phyloP scores from a whole-genome alignment of 2,113 vertebrate genomes.

The Neodon shergylaensis region DNA sequence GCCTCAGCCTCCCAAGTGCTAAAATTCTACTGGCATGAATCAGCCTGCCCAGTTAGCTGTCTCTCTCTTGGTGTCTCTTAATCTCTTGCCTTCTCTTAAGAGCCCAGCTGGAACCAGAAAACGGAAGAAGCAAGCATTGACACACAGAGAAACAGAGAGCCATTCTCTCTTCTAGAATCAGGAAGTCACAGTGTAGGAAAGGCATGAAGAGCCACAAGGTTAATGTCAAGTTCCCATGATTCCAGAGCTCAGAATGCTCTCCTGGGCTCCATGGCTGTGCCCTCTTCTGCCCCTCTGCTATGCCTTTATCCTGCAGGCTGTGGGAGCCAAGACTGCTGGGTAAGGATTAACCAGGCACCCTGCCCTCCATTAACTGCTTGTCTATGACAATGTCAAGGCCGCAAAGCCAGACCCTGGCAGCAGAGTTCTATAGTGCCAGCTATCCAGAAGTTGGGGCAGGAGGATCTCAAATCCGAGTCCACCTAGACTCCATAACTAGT shows the following conservation, averaged over 20 bases:
- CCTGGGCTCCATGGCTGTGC: not conserved
- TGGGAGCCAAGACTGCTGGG: not conserved
- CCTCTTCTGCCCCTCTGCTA: not conserved
- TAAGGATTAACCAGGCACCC: not conserved
- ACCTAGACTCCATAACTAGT: not conserved
- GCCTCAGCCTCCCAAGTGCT: not conserved
- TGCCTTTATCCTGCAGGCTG: not conserved
- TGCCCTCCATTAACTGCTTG: not conserved
- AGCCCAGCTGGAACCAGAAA: not conserved
- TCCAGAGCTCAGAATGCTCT: not conserved
- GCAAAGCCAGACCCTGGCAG: not conserved
- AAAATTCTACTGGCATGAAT: not conserved
- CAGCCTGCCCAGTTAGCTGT: not conserved
- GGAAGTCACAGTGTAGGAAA: not conserved
- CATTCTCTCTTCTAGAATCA: slow-evolving; percentile 44
- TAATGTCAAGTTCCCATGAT: not conserved
- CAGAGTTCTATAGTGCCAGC: not conserved
- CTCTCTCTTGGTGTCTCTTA: not conserved
- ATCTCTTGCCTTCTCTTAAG: not conserved
- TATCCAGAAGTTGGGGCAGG: not conserved
- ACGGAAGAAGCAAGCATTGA: not conserved
- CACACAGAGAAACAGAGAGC: not conserved
- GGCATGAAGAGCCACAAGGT: not conserved
- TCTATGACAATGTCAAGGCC: not conserved
- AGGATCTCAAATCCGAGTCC: not conserved